Percentiles rank a stretch among this genome's conserved stretches.
These are phyloP conservation scores for Ips typographus DNA, from an alignment of 1,140 invertebrate species.

Conservation along the genomic window DNA sequence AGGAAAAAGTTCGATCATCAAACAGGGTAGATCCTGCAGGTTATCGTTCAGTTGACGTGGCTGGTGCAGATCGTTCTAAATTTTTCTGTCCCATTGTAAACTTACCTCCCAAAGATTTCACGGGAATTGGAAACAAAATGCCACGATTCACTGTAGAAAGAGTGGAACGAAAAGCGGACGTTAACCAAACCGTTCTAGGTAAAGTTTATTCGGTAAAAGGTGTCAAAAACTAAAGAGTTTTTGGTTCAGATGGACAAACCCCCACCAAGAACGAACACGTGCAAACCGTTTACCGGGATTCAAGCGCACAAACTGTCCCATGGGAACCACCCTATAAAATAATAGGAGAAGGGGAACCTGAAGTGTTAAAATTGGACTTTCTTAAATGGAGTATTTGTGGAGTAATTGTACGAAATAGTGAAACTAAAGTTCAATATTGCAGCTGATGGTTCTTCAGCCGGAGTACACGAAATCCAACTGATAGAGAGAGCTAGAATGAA, in stretches of 20 bases:
- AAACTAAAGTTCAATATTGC: background rate
- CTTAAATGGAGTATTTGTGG: constrained; percentile 58
- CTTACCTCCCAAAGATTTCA: constrained; percentile 36
- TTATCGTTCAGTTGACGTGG: constrained; percentile 17
- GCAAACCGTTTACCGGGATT: constrained; percentile 75
- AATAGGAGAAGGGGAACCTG: constrained; percentile 55
- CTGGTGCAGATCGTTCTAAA: constrained; percentile 36
- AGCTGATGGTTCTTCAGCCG: constrained; percentile 60
- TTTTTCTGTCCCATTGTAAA: constrained; percentile 39
- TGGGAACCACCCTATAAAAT: constrained; percentile 67
- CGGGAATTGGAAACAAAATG: constrained; percentile 18
- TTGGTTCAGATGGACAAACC: background rate
- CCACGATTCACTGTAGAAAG: constrained; percentile 38
- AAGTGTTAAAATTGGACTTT: constrained; percentile 63
- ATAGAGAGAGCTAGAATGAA: constrained; percentile 63
- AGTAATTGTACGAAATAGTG: too few relatives aligned
- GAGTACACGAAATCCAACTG: constrained; percentile 62
- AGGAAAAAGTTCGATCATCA: constrained; percentile 8
- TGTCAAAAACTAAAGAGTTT: background rate
- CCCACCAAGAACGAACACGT: constrained; percentile 35
- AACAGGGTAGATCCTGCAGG: constrained; percentile 15
- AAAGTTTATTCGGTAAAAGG: background rate
- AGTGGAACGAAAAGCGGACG: background rate
- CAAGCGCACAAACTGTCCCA: constrained; percentile 74
- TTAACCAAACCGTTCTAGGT: constrained; percentile 6